Conservation (phyloP, 2,113 vertebrate species). For the Mystacornis crossleyi region DNA sequence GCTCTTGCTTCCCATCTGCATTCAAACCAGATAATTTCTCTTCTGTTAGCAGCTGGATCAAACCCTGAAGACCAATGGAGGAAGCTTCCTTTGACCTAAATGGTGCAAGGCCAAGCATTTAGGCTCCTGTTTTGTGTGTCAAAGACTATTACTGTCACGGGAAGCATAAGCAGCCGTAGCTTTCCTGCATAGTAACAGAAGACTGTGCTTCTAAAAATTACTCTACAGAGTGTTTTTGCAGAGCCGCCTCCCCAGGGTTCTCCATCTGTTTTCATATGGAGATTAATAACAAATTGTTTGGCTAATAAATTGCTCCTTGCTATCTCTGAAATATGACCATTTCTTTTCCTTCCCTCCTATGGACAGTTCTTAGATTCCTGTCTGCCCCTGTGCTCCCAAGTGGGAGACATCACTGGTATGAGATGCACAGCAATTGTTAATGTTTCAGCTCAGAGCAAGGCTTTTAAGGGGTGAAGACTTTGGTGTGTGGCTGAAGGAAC, state of each 20-base stretch:
- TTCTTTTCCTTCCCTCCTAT: neutral
- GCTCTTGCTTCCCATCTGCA: constrained; percentile 1
- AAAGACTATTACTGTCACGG: neutral
- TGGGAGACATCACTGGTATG: neutral
- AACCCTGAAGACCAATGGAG: neutral
- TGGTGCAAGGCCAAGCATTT: constrained; percentile 41
- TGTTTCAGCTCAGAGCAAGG: neutral
- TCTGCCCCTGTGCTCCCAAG: neutral
- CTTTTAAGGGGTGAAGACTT: neutral
- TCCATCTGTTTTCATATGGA: constrained; percentile 37
- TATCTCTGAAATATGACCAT: neutral
- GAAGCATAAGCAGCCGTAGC: neutral
- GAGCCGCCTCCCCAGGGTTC: neutral
- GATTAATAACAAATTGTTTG: constrained; percentile 48
- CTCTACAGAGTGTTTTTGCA: constrained; percentile 17
- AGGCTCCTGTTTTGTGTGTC: constrained; percentile 3
- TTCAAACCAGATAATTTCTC: neutral
- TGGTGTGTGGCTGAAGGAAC: neutral
- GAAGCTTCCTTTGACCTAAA: constrained; percentile 40
- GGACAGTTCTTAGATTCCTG: neutral
- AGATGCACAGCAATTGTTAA: neutral
- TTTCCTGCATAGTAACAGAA: constrained; percentile 61
- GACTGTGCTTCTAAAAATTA: constrained; percentile 54
- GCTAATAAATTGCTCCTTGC: constrained; percentile 31
- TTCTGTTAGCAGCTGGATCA: constrained; percentile 14